These are phyloP conservation scores for Pygocentrus nattereri DNA, from an alignment of 2,797 vertebrate genomes.

Conservation along the genomic window DNA sequence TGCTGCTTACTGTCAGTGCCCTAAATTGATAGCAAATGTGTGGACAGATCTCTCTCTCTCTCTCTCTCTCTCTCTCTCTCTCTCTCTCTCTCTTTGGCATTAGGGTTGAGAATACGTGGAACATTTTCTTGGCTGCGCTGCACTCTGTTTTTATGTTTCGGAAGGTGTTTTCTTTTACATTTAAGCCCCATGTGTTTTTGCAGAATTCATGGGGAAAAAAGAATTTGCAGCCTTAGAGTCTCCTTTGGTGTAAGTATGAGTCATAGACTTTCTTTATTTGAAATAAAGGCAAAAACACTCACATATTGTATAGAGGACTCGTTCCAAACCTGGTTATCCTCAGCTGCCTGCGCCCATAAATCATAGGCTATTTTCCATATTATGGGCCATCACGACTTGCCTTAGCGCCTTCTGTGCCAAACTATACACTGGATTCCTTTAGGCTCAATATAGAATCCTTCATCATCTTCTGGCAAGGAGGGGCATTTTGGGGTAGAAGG, in stretches of 20 bases:
- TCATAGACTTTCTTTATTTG: constrained; percentile 60
- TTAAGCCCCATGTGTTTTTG: constrained; percentile 71
- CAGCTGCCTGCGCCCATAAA: constrained; percentile 81
- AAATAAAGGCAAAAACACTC: neutral
- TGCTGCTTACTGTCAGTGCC: constrained; percentile 82
- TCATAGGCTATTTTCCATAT: constrained; percentile 76
- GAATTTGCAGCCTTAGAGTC: constrained; percentile 65
- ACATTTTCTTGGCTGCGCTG: constrained; percentile 77
- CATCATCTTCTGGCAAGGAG: constrained; percentile 27
- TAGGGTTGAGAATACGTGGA: constrained; percentile 75
- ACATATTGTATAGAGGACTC: constrained; percentile 42
- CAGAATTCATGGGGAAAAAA: constrained; percentile 61
- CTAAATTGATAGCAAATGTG: constrained; percentile 87
- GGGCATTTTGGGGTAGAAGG: constrained; percentile 30
- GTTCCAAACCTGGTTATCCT: constrained; percentile 81
- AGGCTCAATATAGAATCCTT: constrained; percentile 15
- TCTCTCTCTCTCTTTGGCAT: constrained; percentile 60
- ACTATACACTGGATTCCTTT: constrained; percentile 23
- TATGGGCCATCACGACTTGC: constrained; percentile 62
- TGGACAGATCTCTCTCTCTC: constrained; percentile 71
- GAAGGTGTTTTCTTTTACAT: constrained; percentile 76
- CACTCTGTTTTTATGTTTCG: constrained; percentile 78
- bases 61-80: constrained; percentile 26
- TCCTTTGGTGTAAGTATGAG: constrained; percentile 71
- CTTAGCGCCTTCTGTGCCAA: constrained; percentile 32